phyloP scores from a whole-genome alignment of 53 echinoderm and acorn worm species.

The Actinopyga echinites region DNA sequence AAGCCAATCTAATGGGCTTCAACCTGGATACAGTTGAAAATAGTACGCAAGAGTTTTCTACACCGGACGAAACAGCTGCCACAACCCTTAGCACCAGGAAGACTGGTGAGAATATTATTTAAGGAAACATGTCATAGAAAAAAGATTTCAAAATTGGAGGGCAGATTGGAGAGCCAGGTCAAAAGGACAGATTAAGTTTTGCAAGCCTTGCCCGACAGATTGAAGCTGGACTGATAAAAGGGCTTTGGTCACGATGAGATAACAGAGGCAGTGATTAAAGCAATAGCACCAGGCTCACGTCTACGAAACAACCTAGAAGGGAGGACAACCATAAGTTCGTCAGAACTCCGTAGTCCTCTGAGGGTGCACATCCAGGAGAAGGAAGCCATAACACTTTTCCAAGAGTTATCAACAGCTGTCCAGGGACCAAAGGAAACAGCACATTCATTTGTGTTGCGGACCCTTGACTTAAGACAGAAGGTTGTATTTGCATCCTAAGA shows the following conservation, averaged over 20 bases:
- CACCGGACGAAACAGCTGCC: neutral
- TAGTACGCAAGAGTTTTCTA: neutral
- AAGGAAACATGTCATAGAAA: neutral
- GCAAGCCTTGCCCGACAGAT: constrained; percentile 62
- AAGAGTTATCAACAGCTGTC: constrained; percentile 51
- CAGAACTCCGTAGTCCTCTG: constrained; percentile 29
- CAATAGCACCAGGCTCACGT: constrained; percentile 27
- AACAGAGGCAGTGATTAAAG: constrained; percentile 47
- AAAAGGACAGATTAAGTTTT: constrained; percentile 56
- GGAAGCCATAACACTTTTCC: constrained; percentile 56
- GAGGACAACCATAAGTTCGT: constrained; percentile 22
- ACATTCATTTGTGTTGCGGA: constrained; percentile 58
- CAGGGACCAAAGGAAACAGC: constrained; percentile 50
- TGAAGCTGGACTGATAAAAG: constrained; percentile 43
- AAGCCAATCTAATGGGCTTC: neutral
- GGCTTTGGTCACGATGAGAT: constrained; percentile 42
- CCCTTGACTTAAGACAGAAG: constrained; percentile 66
- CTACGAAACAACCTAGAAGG: constrained; percentile 60
- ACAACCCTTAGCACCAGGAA: neutral
- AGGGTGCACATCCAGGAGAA: constrained; percentile 54
- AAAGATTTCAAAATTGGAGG: constrained; percentile 52
- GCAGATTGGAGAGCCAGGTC: constrained; percentile 51
- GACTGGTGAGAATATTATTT: too few species aligned
- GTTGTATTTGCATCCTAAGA: too few species aligned
- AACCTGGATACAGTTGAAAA: neutral